Percentiles rank a stretch among this genome's conserved stretches.
Evolutionary conservation across 2,113 vertebrate species (phyloP).

Genomic region (Carassius gibelio): DNA sequence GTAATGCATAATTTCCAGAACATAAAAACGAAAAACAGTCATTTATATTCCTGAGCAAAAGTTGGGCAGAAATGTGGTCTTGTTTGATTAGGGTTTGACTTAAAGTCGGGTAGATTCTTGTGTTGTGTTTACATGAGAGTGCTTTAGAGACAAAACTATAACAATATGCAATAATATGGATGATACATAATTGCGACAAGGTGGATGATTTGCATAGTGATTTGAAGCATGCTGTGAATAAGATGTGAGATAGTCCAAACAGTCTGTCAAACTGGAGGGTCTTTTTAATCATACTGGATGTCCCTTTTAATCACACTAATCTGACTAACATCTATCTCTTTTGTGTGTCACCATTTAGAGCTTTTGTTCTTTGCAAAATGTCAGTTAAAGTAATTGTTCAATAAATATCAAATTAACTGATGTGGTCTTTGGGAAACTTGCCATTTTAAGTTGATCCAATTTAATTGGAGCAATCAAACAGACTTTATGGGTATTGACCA

Average conservation of each 20-base stretch:
- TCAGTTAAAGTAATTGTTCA: too few relatives aligned
- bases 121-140: background rate
- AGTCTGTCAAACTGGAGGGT: conserved; percentile 9
- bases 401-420: too few relatives aligned
- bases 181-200: background rate
- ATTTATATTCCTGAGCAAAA: background rate
- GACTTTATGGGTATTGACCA: background rate
- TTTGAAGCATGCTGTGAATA: background rate
- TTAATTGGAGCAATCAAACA: conserved; percentile 7
- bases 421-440: background rate
- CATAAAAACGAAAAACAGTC: background rate
- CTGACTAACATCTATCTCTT: too few relatives aligned
- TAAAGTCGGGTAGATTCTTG: background rate
- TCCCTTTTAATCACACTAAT: conserved; percentile 1
- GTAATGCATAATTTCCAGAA: background rate
- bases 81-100: background rate
- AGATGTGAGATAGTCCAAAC: background rate
- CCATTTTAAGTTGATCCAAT: background rate
- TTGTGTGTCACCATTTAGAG: too few relatives aligned
- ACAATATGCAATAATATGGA: conserved; percentile 22
- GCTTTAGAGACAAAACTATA: background rate
- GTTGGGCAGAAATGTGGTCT: background rate
- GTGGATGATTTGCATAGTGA: background rate
- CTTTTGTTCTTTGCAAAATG: too few relatives aligned
- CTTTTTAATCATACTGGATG: conserved; percentile 20